Conservation (phyloP, 2,888 invertebrate genomes). For the Gastracanthus pulcherrimus region DNA sequence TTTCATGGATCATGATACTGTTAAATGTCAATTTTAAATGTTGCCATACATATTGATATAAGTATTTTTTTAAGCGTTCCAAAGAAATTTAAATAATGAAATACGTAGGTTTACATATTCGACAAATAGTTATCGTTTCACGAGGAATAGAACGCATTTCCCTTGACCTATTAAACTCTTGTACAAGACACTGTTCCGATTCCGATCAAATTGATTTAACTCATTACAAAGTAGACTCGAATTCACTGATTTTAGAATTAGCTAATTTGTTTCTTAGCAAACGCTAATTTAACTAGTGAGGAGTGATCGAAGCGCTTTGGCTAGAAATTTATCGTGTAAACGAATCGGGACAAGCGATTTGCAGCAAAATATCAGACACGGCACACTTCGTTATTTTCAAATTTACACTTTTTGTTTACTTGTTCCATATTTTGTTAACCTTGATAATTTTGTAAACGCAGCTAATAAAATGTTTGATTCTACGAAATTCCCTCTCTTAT, state of each 20-base stretch:
- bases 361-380: not conserved
- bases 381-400: conserved; percentile 24
- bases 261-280: conserved; percentile 23
- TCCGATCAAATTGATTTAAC: conserved; percentile 11
- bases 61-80: too few relatives aligned
- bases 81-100: too few relatives aligned
- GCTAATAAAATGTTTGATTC: not conserved
- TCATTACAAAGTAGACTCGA: not conserved
- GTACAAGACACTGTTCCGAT: not conserved
- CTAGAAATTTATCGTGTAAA: conserved; percentile 35
- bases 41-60: too few relatives aligned
- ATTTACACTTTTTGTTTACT: conserved; percentile 41
- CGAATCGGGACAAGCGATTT: not conserved
- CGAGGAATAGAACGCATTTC: not conserved
- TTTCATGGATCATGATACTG: too few relatives aligned
- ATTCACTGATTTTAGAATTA: conserved; percentile 14
- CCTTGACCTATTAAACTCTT: not conserved
- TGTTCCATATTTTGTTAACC: conserved; percentile 36
- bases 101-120: not conserved
- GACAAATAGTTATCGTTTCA: not conserved
- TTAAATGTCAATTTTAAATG: too few relatives aligned
- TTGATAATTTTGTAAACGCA: conserved; percentile 25
- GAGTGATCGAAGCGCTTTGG: conserved; percentile 37
- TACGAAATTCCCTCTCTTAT: not conserved
- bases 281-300: not conserved